Evolutionary conservation across 1,140 invertebrate species (phyloP).

Genomic region (Drosophila teissieri): DNA sequence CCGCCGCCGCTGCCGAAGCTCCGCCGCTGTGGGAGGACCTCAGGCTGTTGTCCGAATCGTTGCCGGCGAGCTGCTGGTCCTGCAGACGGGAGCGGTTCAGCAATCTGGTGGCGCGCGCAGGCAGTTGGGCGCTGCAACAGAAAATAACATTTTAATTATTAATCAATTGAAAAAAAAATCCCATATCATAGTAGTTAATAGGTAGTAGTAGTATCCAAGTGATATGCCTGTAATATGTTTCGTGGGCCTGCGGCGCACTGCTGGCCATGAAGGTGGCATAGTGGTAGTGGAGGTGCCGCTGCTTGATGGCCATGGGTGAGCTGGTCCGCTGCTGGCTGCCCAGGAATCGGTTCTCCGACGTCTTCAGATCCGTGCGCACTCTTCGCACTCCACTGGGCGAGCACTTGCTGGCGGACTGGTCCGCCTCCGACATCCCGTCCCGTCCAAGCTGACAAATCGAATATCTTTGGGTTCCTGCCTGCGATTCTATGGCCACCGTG

Average conservation of each 20-base stretch:
- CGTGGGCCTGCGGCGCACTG: slow-evolving; percentile 65
- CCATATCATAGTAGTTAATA: not conserved
- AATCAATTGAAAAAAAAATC: not conserved
- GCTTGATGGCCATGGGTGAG: slow-evolving; percentile 68
- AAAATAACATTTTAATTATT: not conserved
- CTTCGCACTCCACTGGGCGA: slow-evolving; percentile 85
- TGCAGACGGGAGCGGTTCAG: slow-evolving; percentile 82
- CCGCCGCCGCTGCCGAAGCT: slow-evolving; percentile 38
- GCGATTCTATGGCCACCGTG: slow-evolving; percentile 12
- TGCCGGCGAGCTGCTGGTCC: slow-evolving; percentile 66
- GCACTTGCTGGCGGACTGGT: slow-evolving; percentile 25
- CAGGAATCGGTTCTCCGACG: slow-evolving; percentile 77
- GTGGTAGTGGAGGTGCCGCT: slow-evolving; percentile 35
- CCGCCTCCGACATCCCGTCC: slow-evolving; percentile 24
- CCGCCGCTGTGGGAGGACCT: slow-evolving; percentile 68
- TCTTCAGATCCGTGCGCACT: slow-evolving; percentile 82
- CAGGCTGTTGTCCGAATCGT: slow-evolving; percentile 76
- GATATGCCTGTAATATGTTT: slow-evolving; percentile 72
- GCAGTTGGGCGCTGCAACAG: slow-evolving; percentile 76
- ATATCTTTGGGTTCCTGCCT: slow-evolving; percentile 27
- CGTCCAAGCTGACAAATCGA: slow-evolving; percentile 38
- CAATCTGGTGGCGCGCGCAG: slow-evolving; percentile 80
- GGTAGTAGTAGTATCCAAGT: not conserved
- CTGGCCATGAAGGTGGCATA: slow-evolving; percentile 49
- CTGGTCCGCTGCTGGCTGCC: slow-evolving; percentile 35